Evolutionary conservation across 64 coral and sea anemone species (phyloP), one percentile per base, ranked within the genome.

Genomic region (Dendrophyllia cribrosa): DNA sequence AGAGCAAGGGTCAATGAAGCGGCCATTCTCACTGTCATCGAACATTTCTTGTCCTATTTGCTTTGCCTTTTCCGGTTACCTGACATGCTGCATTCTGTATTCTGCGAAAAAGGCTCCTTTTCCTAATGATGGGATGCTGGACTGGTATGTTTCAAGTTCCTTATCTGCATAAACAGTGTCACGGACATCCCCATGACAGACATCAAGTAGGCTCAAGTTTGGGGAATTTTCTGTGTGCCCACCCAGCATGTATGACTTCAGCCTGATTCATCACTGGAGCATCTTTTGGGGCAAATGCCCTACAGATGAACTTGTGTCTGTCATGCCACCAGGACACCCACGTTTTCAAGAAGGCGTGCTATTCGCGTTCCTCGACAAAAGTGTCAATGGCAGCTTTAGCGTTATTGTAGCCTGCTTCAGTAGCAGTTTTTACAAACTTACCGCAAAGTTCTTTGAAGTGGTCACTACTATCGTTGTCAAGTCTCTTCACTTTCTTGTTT

Each of bases 321-420:
- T 90, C 88, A 75, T 79, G 74, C 74, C 88, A 90, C 88, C 58
- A 79, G 17, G 88, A 64, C 43, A 90, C 34, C 88, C 74, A 90
- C 68, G 88, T 63, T 53, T 90, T 90, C 79, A 78, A 79, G 51
- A 79, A 90, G 43, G 58, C 24, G 7, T 75, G 23, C 14, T 67
- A 16, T 13, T 76, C 56, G 45, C 58, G 12, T 44, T 89, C 72
- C 13, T 89, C 47, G 24, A 79, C 79, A 75, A 66, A 90, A 51
- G 72, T 61, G 66, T 90, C 88, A 43, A 90, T 66, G 63, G 44
- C 44, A 60, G 73, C 76, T 90, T 90, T 90, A 19, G 88, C 73
- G 4, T 19, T 17, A 24, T 90, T 17, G 70, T 90, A 90, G 22
- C 74, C 88, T 23, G 23, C 88, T 78, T 23, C 74, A 51, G 88